Evolutionary conservation across 2,113 vertebrate genomes (phyloP).

Genomic region (Alethe diademata): DNA sequence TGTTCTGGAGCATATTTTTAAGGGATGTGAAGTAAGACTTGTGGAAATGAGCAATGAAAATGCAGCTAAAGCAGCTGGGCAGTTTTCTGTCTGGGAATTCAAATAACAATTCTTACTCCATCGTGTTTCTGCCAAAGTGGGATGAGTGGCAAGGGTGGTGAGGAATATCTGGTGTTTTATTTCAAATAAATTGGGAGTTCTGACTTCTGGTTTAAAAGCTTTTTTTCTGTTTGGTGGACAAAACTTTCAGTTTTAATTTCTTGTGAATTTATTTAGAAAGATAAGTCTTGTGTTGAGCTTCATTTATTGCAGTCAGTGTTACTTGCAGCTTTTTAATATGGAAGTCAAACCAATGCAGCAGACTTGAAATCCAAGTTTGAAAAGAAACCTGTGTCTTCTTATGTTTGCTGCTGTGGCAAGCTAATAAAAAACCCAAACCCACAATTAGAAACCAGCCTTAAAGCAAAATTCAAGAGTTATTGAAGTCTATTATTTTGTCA

Average conservation of each 20-base stretch:
- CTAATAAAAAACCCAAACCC: not conserved
- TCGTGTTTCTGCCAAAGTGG: rapidly evolving
- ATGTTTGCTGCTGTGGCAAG: not conserved
- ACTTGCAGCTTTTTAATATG: not conserved
- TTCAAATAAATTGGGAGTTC: not conserved
- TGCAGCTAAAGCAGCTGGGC: not conserved
- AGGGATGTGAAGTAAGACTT: not conserved
- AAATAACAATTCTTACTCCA: not conserved
- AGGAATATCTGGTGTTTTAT: not conserved
- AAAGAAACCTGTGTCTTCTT: not conserved
- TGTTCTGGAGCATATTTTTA: not conserved
- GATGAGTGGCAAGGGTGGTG: not conserved
- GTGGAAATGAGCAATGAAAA: not conserved
- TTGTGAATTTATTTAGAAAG: not conserved
- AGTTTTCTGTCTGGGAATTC: not conserved
- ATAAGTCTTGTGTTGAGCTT: not conserved
- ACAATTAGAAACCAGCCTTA: not conserved
- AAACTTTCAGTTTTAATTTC: not conserved
- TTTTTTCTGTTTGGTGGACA: not conserved
- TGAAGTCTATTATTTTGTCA: not conserved
- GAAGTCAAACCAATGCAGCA: not conserved
- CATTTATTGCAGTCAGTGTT: not conserved
- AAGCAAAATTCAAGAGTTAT: not conserved
- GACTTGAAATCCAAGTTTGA: not conserved
- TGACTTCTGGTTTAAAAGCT: not conserved